phyloP scores from a whole-genome alignment of 2,113 vertebrate genomes.

The Pteronura brasiliensis region DNA sequence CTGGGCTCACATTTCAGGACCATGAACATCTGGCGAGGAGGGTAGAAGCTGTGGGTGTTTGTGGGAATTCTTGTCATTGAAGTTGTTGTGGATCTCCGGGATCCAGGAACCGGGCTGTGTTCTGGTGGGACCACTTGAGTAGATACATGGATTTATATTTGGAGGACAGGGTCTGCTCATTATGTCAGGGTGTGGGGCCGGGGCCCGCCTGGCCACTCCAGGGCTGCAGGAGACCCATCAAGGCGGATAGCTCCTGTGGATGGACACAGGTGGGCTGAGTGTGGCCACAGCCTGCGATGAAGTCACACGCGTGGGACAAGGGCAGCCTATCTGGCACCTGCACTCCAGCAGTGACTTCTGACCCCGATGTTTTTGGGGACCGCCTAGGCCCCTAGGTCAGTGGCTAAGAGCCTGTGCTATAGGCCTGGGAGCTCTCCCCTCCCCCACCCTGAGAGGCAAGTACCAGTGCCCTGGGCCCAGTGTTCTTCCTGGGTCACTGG shows the following conservation, averaged over 20 bases:
- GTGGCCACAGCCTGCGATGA: neutral
- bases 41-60: neutral
- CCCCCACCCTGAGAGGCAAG: neutral
- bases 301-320: neutral
- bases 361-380: neutral
- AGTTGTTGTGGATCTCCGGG: neutral
- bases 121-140: accelerated
- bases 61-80: neutral
- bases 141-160: neutral
- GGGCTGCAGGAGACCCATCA: neutral
- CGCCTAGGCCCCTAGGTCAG: accelerated
- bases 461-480: neutral
- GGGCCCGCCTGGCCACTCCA: neutral
- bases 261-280: neutral
- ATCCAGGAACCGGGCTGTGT: neutral
- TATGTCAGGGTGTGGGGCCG: neutral
- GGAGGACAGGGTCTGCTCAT: no score
- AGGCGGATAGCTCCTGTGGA: neutral
- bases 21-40: neutral
- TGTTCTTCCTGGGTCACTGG: accelerated
- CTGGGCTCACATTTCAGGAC: neutral
- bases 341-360: neutral
- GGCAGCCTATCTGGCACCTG: neutral
- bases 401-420: neutral
- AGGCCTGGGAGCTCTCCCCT: neutral